phyloP scores from a whole-genome alignment of 2,113 vertebrate genomes.

The Octodon degus region DNA sequence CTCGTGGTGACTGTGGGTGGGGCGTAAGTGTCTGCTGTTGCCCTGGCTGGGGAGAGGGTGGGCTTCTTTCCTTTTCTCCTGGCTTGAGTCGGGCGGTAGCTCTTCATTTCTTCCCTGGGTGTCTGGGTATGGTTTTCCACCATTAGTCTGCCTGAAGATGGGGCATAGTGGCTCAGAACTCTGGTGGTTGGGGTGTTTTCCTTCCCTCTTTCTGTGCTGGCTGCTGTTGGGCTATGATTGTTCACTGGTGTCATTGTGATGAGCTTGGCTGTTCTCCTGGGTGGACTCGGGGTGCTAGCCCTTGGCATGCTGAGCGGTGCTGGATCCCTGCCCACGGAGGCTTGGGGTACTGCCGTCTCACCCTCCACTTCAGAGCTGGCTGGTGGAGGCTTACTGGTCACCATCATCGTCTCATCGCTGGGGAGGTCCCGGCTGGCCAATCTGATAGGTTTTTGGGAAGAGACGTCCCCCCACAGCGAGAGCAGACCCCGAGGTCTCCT shows the following conservation, averaged over 20 bases:
- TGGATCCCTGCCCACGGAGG: neutral
- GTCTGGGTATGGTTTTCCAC: neutral
- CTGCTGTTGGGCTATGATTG: neutral
- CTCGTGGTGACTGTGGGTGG: neutral
- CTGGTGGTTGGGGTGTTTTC: neutral
- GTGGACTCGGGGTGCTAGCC: neutral
- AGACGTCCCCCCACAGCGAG: conserved; percentile 81
- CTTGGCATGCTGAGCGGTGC: neutral
- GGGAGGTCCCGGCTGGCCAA: conserved; percentile 68
- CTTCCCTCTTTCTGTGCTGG: neutral
- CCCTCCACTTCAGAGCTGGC: conserved; percentile 40
- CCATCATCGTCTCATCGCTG: conserved; percentile 53
- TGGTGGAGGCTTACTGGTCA: conserved; percentile 59
- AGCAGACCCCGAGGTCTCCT: conserved; percentile 83
- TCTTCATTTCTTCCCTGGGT: conserved; percentile 33
- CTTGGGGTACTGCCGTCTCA: neutral
- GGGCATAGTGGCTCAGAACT: neutral
- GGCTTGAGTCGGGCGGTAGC: neutral
- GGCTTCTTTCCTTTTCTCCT: neutral
- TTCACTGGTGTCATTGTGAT: conserved; percentile 28
- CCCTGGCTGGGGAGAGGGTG: neutral
- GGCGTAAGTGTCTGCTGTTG: neutral
- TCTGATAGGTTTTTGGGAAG: conserved; percentile 53
- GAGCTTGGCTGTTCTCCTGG: conserved; percentile 72
- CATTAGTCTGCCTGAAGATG: neutral